Evolutionary conservation across 2,113 vertebrate species (phyloP).

Genomic region (Gallinago media): DNA sequence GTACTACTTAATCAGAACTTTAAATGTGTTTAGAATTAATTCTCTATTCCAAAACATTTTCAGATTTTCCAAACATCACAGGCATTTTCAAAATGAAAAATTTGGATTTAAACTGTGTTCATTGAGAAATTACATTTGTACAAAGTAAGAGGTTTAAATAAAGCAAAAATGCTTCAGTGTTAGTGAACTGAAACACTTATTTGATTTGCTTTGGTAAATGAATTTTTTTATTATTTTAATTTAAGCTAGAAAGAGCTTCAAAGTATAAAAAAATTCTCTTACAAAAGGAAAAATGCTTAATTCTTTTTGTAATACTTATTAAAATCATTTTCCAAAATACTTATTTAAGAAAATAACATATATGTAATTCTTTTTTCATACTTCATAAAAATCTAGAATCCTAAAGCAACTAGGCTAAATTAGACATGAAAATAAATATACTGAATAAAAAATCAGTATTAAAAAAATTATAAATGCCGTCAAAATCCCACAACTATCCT

Average conservation of each 20-base stretch:
- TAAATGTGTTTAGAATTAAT: not conserved
- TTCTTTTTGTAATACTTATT: not conserved
- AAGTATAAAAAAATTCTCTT: not conserved
- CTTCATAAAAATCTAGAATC: not conserved
- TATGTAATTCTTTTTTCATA: not conserved
- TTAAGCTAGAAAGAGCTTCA: not conserved
- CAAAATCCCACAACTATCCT: not conserved
- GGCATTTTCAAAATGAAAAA: not conserved
- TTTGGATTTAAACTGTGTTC: not conserved
- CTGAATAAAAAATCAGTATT: not conserved
- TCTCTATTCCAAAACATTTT: not conserved
- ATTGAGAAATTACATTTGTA: not conserved
- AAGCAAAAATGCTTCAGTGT: not conserved
- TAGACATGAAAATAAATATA: not conserved
- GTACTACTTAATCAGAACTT: not conserved
- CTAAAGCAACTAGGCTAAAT: not conserved
- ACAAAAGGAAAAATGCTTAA: not conserved
- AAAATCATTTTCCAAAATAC: not conserved
- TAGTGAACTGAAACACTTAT: not conserved
- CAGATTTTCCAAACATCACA: not conserved
- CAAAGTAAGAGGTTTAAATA: not conserved
- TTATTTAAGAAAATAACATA: not conserved
- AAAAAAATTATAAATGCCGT: not conserved
- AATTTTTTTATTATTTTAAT: not conserved
- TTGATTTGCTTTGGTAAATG: not conserved